Percentiles rank a stretch among this genome's conserved stretches.
phyloP scores from a whole-genome alignment of 2,888 invertebrate genomes.

The Zygaena filipendulae region DNA sequence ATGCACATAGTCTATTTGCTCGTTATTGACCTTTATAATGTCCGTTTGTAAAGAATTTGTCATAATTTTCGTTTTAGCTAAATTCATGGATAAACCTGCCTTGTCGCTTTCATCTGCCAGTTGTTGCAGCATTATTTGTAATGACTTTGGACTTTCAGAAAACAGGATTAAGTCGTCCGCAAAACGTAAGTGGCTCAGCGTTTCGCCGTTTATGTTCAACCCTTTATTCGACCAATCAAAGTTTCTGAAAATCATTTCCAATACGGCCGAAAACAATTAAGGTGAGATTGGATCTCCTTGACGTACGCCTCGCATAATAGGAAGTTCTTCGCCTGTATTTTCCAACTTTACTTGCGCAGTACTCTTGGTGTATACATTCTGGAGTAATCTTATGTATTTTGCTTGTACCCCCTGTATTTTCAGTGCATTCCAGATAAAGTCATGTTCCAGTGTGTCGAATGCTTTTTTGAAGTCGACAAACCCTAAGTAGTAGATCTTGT shows the following conservation, averaged over 20 bases:
- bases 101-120: conserved; percentile 9
- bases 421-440: conserved; percentile 15
- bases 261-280: conserved; percentile 13
- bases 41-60: conserved; percentile 4
- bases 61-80: background rate
- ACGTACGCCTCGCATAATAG: conserved; percentile 13
- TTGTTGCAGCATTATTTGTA: conserved; percentile 9
- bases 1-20: background rate
- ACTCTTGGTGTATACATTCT: conserved; percentile 15
- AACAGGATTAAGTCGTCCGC: conserved; percentile 15
- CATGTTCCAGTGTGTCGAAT: conserved; percentile 16
- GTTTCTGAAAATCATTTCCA: conserved; percentile 10
- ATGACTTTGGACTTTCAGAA: conserved; percentile 7
- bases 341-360: conserved; percentile 17
- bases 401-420: conserved; percentile 13
- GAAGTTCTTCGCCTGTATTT: conserved; percentile 12
- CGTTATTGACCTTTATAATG: conserved; percentile 1
- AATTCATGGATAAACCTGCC: conserved; percentile 6
- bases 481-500: conserved; percentile 11
- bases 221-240: conserved; percentile 6
- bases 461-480: conserved; percentile 20
- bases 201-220: conserved; percentile 10
- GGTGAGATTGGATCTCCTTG: conserved; percentile 17
- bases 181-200: conserved; percentile 9
- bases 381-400: conserved; percentile 17